Percentiles rank a stretch among this genome's conserved stretches.
phyloP scores from a whole-genome alignment of 2,797 vertebrate genomes.

The Rhynchotus rufescens region DNA sequence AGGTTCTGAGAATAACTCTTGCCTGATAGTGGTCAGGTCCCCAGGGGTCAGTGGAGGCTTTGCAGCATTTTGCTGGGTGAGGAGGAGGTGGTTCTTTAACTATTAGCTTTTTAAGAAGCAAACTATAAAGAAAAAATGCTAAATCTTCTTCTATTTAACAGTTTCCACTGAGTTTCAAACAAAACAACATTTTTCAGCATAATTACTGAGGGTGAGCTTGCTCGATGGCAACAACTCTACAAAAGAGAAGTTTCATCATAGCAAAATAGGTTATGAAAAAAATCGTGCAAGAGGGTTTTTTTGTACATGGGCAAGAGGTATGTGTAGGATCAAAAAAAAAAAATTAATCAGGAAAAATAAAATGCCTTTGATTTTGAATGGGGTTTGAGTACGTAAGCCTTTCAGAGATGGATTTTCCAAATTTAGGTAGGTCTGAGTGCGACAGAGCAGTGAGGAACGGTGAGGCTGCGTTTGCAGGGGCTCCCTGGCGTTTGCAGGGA shows the following conservation, averaged over 20 bases:
- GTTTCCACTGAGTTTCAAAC: neutral
- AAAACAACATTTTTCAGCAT: neutral
- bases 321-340: neutral
- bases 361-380: neutral
- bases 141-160: neutral
- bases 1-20: neutral
- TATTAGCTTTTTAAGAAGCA: neutral
- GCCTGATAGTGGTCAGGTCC: neutral
- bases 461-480: neutral
- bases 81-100: neutral
- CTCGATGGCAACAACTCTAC: neutral
- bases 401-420: neutral
- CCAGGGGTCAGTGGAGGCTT: neutral
- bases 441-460: neutral
- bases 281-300: accelerated
- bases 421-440: neutral
- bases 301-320: neutral
- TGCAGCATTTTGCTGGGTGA: neutral
- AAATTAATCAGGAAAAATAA: neutral
- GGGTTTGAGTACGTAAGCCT: neutral
- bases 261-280: neutral
- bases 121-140: neutral
- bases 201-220: neutral
- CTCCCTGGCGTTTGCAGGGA: neutral
- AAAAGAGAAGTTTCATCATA: neutral